A percentile compares a stretch with the other conserved stretches of the same genome.
phyloP scores from a whole-genome alignment of 2,888 invertebrate species.

The Lobophora halterata region DNA sequence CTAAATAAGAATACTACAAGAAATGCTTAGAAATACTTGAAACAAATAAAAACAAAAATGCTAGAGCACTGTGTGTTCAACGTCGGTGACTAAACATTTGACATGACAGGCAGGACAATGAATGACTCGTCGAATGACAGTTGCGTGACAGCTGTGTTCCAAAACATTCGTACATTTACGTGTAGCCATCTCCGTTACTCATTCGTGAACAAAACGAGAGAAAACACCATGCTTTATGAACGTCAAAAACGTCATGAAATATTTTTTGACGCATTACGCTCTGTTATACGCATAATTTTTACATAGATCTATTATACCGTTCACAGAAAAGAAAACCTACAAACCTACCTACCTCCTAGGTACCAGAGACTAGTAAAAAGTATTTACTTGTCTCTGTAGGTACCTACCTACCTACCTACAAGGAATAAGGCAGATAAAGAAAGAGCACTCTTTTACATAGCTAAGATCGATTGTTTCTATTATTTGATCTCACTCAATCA shows the following conservation, averaged over 20 bases:
- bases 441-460: too few relatives aligned
- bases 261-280: constrained; percentile 59
- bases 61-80: constrained; percentile 58
- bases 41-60: constrained; percentile 77
- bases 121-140: constrained; percentile 25
- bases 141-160: constrained; percentile 10
- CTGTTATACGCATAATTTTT: constrained; percentile 39
- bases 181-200: constrained; percentile 12
- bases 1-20: constrained; percentile 59
- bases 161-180: constrained; percentile 4
- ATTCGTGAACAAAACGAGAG: constrained; percentile 1
- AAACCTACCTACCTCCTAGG: constrained; percentile 1
- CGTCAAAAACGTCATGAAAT: constrained; percentile 31
- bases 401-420: too few relatives aligned
- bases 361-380: too few relatives aligned
- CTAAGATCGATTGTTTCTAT: too few relatives aligned
- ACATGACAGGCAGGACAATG: constrained; percentile 48
- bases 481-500: too few relatives aligned
- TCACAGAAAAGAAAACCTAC: too few relatives aligned
- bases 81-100: too few relatives aligned
- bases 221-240: constrained; percentile 3
- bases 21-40: constrained; percentile 58
- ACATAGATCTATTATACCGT: too few relatives aligned
- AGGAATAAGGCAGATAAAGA: too few relatives aligned
- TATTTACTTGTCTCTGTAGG: too few relatives aligned